Percentiles rank a stretch among this genome's conserved stretches.
phyloP scores from a whole-genome alignment of 2,888 invertebrate species.

The Amblyjoppa proteus region DNA sequence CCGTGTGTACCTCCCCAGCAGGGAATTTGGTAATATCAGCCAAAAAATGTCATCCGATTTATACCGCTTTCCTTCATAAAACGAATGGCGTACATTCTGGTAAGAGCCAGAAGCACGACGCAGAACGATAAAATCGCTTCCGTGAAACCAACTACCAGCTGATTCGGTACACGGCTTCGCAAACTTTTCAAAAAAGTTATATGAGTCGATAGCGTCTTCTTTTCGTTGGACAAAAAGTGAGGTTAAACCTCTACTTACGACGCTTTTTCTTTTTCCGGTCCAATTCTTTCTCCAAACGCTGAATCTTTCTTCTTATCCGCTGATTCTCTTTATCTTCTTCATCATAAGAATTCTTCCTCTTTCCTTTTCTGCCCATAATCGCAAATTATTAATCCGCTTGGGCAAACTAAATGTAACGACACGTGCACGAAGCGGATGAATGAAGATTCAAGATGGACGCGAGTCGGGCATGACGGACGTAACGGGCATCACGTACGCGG shows the following conservation, averaged over 20 bases:
- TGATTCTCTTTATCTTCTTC: conserved; percentile 25
- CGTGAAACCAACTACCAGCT: conserved; percentile 34
- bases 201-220: conserved; percentile 17
- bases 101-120: conserved; percentile 56
- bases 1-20: too few species aligned
- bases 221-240: conserved; percentile 10
- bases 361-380: conserved; percentile 51
- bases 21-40: conserved; percentile 5
- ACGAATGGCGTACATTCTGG: conserved; percentile 52
- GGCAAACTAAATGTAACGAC: conserved; percentile 41
- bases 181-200: conserved; percentile 43
- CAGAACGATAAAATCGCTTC: conserved; percentile 55
- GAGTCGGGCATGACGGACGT: conserved; percentile 9
- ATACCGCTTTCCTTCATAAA: conserved; percentile 37
- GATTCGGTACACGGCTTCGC: conserved; percentile 20
- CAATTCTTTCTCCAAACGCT: conserved; percentile 47
- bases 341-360: conserved; percentile 30
- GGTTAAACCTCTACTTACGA: conserved; percentile 55
- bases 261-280: conserved; percentile 29
- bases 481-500: background rate
- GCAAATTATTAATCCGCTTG: conserved; percentile 20
- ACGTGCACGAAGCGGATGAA: conserved; percentile 52
- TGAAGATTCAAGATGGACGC: conserved; percentile 43
- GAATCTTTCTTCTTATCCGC: conserved; percentile 31
- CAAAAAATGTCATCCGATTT: background rate